Conservation (phyloP, 2,888 invertebrate species). For the Gortyna flavago region DNA sequence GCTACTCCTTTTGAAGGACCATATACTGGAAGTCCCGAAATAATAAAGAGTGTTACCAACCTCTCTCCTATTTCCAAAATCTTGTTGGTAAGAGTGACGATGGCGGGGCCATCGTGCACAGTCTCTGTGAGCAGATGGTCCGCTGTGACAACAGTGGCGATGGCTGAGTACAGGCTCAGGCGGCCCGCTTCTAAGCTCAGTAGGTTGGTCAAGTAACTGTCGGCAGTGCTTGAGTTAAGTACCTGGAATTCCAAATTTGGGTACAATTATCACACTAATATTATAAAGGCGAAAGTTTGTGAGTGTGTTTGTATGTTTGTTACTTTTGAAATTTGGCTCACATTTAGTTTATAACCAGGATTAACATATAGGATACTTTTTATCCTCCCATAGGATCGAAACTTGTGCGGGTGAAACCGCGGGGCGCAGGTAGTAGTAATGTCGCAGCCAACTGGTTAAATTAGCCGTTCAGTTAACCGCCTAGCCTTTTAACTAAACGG, state of each 20-base stretch:
- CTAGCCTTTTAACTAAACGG: no score
- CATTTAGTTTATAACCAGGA: no score
- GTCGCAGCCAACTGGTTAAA: no score
- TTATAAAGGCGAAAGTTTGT: no score
- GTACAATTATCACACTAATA: background rate
- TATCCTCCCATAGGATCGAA: no score
- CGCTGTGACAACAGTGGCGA: slow-evolving; percentile 73
- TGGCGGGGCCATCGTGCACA: slow-evolving; percentile 61
- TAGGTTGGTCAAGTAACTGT: slow-evolving; percentile 54
- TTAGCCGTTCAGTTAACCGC: no score
- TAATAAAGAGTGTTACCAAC: slow-evolving; percentile 63
- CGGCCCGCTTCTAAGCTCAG: slow-evolving; percentile 71
- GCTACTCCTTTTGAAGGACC: background rate
- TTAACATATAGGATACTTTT: no score
- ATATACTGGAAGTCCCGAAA: background rate
- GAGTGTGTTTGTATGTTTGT: no score
- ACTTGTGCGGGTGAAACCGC: no score
- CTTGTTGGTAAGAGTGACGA: slow-evolving; percentile 71
- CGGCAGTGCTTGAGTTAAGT: slow-evolving; percentile 51
- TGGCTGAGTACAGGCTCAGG: slow-evolving; percentile 77
- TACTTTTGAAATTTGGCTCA: no score
- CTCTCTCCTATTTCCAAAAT: slow-evolving; percentile 81
- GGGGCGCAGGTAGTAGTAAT: background rate
- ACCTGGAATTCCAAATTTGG: slow-evolving; percentile 66
- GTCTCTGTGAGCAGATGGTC: slow-evolving; percentile 60